Evolutionary conservation across 2,797 vertebrate species (phyloP).

Genomic region (Eurystomus glaucurus): DNA sequence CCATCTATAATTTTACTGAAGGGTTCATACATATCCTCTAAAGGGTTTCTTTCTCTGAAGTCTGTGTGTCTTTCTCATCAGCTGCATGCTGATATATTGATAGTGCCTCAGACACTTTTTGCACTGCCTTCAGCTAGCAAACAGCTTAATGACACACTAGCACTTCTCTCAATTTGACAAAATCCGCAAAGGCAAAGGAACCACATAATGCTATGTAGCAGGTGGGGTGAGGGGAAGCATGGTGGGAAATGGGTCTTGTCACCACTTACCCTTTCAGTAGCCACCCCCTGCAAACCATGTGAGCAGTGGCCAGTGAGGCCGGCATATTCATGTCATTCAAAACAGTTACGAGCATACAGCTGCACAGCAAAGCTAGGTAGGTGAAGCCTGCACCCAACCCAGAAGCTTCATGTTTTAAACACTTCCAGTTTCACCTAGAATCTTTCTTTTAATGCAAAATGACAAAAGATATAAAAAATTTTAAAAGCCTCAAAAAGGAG

Average conservation of each 20-base stretch:
- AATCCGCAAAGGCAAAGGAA: neutral
- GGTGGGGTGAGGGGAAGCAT: neutral
- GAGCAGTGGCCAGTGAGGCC: neutral
- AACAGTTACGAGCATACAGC: neutral
- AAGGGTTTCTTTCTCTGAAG: neutral
- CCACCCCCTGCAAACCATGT: neutral
- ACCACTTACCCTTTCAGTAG: accelerated
- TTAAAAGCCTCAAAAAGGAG: accelerated
- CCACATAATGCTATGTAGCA: accelerated
- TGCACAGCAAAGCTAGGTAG: neutral
- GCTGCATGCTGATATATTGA: neutral
- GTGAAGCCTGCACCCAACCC: neutral
- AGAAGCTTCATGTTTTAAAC: neutral
- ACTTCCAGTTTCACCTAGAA: neutral
- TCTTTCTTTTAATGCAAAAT: neutral
- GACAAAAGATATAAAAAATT: neutral
- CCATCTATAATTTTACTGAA: neutral
- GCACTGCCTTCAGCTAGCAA: neutral
- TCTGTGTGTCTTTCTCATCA: neutral
- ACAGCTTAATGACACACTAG: neutral
- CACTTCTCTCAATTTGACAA: neutral
- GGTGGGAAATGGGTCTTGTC: neutral
- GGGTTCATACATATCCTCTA: neutral
- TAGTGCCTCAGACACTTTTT: neutral
- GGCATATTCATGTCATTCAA: accelerated